Evolutionary conservation across 2,113 vertebrate genomes (phyloP).

Genomic region (Cyprinodon brontotheroides): DNA sequence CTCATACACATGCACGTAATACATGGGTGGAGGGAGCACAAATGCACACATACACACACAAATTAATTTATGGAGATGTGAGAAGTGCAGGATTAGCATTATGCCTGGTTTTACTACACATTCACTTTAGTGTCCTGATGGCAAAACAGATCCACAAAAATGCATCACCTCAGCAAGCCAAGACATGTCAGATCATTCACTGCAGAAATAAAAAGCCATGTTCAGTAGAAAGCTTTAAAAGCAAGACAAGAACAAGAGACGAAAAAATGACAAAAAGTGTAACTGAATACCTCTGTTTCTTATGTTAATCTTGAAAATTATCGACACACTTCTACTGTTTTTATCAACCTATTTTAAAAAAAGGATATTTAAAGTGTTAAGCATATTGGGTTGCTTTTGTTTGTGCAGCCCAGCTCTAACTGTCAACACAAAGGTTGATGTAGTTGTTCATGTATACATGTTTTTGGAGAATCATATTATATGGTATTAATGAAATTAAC

Average conservation of each 20-base stretch:
- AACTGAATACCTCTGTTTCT: not conserved
- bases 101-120: constrained; percentile 46
- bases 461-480: not conserved
- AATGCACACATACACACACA: constrained; percentile 51
- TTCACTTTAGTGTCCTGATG: constrained; percentile 49
- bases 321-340: not conserved
- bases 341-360: not conserved
- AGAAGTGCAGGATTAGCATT: constrained; percentile 69
- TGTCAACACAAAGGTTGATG: not conserved
- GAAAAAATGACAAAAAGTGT: not conserved
- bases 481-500: too few relatives aligned
- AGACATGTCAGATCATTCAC: constrained; percentile 1
- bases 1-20: constrained; percentile 42
- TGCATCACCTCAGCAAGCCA: constrained; percentile 15
- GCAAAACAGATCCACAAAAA: constrained; percentile 47
- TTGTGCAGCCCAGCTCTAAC: not conserved
- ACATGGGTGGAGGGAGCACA: constrained; percentile 27
- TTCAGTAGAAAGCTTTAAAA: not conserved
- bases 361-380: not conserved
- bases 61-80: constrained; percentile 69
- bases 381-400: not conserved
- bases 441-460: not conserved
- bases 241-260: not conserved
- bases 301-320: not conserved
- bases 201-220: not conserved